A percentile compares a stretch with the other conserved stretches of the same genome.
phyloP scores from a whole-genome alignment of 2,888 invertebrate genomes.

The Neuroscelio doddi region DNA sequence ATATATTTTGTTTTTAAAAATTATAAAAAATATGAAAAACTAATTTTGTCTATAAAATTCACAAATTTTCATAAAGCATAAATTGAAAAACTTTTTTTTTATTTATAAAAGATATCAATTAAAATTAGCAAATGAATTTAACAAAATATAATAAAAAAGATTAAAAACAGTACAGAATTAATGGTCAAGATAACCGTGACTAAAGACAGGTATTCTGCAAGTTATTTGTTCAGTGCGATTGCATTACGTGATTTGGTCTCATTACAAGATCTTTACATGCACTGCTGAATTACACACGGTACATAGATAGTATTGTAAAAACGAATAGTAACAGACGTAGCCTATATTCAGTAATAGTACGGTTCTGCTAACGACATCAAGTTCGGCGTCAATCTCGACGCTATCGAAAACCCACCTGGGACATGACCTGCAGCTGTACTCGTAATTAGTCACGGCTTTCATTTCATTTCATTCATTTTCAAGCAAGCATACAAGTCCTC shows the following conservation, averaged over 20 bases:
- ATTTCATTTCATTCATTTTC: neutral
- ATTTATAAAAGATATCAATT: too few relatives aligned
- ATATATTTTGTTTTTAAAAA: too few relatives aligned
- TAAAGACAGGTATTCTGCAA: conserved; percentile 14
- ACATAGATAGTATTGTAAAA: neutral
- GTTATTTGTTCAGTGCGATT: conserved; percentile 28
- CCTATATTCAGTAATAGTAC: neutral
- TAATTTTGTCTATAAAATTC: too few relatives aligned
- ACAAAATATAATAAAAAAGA: too few relatives aligned
- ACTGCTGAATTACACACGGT: neutral
- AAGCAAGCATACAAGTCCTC: too few relatives aligned
- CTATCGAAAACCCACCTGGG: neutral
- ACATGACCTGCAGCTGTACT: neutral
- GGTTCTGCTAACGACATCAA: neutral
- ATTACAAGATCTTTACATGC: conserved; percentile 18
- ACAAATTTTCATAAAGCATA: too few relatives aligned
- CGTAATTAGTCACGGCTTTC: neutral
- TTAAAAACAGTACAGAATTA: too few relatives aligned
- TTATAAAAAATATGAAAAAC: too few relatives aligned
- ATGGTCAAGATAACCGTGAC: conserved; percentile 31
- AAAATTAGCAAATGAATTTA: too few relatives aligned
- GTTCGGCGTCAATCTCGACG: neutral
- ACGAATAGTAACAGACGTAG: too few relatives aligned
- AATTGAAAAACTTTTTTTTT: too few relatives aligned
- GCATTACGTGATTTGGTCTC: conserved; percentile 42